These are phyloP conservation scores for Brachyopa scutellaris DNA, from an alignment of 2,888 invertebrate genomes.

Conservation along the genomic window DNA sequence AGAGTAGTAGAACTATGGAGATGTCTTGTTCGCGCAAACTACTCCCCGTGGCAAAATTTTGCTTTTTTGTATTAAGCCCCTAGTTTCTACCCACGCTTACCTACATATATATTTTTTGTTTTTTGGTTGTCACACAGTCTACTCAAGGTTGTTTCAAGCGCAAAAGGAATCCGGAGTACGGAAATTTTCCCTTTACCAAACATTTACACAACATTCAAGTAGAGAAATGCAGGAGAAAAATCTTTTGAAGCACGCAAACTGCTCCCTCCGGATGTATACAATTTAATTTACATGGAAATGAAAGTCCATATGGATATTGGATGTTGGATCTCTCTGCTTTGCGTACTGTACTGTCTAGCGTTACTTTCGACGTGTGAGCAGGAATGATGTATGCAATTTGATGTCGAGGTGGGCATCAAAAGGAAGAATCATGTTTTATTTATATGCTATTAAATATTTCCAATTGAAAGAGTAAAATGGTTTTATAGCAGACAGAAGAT, in stretches of 20 bases:
- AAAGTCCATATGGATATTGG: constrained; percentile 31
- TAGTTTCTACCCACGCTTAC: constrained; percentile 7
- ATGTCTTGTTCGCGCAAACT: constrained; percentile 45
- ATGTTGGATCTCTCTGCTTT: constrained; percentile 1
- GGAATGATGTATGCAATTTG: constrained; percentile 53
- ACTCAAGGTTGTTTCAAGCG: constrained; percentile 27
- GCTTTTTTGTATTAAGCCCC: constrained; percentile 25
- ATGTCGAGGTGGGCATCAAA: constrained; percentile 56
- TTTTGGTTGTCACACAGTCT: constrained; percentile 30
- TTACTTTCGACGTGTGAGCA: constrained; percentile 28
- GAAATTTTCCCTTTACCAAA: constrained; percentile 29
- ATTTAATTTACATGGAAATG: constrained; percentile 69
- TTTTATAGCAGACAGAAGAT: constrained; percentile 25
- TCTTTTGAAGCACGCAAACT: constrained; percentile 51
- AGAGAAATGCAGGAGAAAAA: constrained; percentile 41
- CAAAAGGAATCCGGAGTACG: constrained; percentile 23
- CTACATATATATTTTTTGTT: constrained; percentile 8
- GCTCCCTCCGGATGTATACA: constrained; percentile 54
- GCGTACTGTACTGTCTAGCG: constrained; percentile 39
- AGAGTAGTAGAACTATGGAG: constrained; percentile 38
- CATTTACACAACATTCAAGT: constrained; percentile 29
- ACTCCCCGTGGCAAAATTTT: constrained; percentile 52
- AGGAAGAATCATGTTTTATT: constrained; percentile 53
- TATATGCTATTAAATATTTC: constrained; percentile 53
- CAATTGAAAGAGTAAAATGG: constrained; percentile 45